Evolutionary conservation across 2,888 invertebrate species (phyloP), one percentile per base, ranked within the genome.

Genomic region (Melolontha melolontha): DNA sequence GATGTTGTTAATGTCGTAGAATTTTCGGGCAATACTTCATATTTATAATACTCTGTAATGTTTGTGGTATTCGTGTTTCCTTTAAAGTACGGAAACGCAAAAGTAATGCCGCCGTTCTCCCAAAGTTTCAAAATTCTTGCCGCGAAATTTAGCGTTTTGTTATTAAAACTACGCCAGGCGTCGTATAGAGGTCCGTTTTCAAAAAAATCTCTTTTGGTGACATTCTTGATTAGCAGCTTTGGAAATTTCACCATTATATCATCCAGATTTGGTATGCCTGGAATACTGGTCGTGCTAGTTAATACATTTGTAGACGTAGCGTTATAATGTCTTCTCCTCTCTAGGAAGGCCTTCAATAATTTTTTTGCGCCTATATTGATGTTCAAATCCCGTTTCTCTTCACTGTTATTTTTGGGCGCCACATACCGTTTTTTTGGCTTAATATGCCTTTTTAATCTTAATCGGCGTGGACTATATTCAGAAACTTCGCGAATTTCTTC

Each of bases 31-130:
- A 47, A n/a, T 1, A 44, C 42, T 12, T 54, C 62, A 10, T 52
- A 49, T 55, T 67, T 64, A 10, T 64, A 52, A 49, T 50, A 41
- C 6, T 5, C 27, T 14, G 50, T 27, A 11, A 17, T 17, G 39
- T 42, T n/a, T 41, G 12, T 57, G n/a, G 39, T 22, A n/a, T 51
- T 34, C 14, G 41, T 34, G n/a, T 50, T 49, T 5, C 52, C n/a
- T 2, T 34, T 22, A 8, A 47, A 4, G 54, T 22, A 16, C 10
- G 75, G 76, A 12, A 79, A 70, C 64, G 79, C 79, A 67, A 81
- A 83, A 64, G 79, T 81, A 7, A 88, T 80, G 1, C 88, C 89
- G 7, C 87, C 88, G 71, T 82, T 82, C 75, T 87, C 84, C 87
- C 88, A 89, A 27, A 88, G 81, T 49, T 86, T 82, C 69, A 84